phyloP scores from a whole-genome alignment of 2,113 vertebrate genomes.

The Labeo rohita region DNA sequence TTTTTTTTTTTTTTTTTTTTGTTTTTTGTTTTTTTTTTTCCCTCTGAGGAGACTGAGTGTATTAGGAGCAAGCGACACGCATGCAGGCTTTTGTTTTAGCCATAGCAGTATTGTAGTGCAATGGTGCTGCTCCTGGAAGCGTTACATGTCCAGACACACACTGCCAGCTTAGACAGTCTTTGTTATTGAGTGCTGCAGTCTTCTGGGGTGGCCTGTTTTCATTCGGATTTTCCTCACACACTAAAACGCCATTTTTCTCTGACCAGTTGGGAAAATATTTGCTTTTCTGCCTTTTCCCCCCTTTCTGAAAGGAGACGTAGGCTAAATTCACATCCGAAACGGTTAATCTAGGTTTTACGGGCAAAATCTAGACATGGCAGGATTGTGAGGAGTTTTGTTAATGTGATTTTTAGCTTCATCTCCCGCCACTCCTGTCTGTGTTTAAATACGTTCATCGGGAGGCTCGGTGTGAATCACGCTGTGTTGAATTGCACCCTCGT shows the following conservation, averaged over 20 bases:
- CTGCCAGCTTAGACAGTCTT: conserved; percentile 23
- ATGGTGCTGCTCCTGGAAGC: conserved; percentile 1
- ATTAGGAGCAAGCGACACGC: background rate
- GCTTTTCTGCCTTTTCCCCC: conserved; percentile 14
- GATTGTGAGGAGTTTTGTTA: conserved; percentile 6
- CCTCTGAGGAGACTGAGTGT: background rate
- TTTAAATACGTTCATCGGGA: background rate
- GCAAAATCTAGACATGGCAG: background rate
- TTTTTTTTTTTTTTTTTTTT: background rate
- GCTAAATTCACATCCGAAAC: conserved; percentile 24
- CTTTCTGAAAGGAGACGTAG: background rate
- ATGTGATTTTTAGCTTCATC: conserved; percentile 12
- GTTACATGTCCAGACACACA: conserved; percentile 39
- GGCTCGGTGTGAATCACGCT: conserved; percentile 4
- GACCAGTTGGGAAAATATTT: conserved; percentile 37
- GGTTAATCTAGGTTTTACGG: background rate
- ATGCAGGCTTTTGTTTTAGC: background rate
- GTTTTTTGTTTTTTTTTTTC: background rate
- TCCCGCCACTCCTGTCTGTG: background rate
- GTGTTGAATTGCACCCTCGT: conserved; percentile 19
- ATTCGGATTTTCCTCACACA: conserved; percentile 30
- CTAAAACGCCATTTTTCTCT: conserved; percentile 13
- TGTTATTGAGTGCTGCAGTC: conserved; percentile 37
- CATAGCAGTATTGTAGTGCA: background rate
- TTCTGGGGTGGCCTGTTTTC: conserved; percentile 43